Conservation (phyloP, 2,888 invertebrate genomes). For the Crossocerus cetratus region DNA sequence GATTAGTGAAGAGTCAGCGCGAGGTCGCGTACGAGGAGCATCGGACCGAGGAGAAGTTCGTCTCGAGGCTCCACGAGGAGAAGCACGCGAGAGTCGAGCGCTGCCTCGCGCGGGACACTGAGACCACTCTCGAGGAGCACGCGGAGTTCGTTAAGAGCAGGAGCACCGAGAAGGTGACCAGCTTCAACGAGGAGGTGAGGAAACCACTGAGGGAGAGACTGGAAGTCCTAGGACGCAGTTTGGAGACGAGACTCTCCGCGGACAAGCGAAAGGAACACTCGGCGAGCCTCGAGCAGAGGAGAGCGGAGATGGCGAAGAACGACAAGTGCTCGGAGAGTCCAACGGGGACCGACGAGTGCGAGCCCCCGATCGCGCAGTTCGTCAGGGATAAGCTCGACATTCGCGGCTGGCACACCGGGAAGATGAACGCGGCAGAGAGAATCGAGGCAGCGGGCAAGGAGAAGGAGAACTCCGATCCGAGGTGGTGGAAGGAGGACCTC, state of each 20-base stretch:
- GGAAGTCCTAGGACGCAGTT: neutral
- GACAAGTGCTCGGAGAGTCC: neutral
- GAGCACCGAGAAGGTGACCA: neutral
- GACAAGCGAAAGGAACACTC: neutral
- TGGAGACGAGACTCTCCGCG: neutral
- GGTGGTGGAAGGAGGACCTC: conserved; percentile 44
- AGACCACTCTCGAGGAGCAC: neutral
- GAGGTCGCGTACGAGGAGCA: neutral
- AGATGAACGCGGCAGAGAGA: conserved; percentile 82
- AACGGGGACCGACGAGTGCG: neutral
- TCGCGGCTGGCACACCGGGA: conserved; percentile 81
- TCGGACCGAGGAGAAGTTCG: neutral
- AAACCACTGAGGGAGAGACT: conserved; percentile 11
- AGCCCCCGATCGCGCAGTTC: neutral
- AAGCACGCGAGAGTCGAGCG: neutral
- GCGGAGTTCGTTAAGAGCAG: neutral
- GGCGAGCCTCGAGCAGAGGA: neutral
- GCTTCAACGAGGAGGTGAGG: neutral
- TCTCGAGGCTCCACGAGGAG: neutral
- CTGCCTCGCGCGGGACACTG: neutral
- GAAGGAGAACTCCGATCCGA: conserved; percentile 61
- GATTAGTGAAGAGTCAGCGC: neutral
- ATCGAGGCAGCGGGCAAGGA: conserved; percentile 48
- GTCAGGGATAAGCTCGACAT: conserved; percentile 32
- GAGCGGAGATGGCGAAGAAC: neutral